These are phyloP conservation scores for Dicycla oo DNA, from an alignment of 2,888 invertebrate genomes.

Conservation along the genomic window DNA sequence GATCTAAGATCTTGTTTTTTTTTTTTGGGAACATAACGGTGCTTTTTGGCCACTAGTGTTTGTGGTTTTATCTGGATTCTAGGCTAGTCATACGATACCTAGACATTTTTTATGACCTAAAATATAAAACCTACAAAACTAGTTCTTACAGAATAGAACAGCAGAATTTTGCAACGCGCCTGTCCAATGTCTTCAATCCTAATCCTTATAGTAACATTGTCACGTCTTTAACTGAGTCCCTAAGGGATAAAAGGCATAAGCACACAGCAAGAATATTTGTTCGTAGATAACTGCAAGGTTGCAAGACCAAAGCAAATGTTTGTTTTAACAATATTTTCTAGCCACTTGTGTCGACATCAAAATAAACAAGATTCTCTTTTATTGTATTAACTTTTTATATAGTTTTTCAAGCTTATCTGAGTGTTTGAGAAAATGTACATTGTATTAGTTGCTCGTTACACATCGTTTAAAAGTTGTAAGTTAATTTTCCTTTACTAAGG, in stretches of 20 bases:
- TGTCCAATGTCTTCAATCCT: neutral
- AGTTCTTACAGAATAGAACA: neutral
- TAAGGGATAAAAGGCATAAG: conserved; percentile 56
- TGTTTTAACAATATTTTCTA: conserved; percentile 87
- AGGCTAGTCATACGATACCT: conserved; percentile 39
- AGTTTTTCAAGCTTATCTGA: conserved; percentile 63
- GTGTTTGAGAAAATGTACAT: conserved; percentile 35
- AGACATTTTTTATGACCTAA: conserved; percentile 7
- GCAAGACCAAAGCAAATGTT: conserved; percentile 81
- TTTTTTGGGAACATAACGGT: conserved; percentile 41
- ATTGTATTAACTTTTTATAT: conserved; percentile 66
- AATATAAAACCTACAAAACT: conserved; percentile 15
- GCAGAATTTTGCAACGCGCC: neutral
- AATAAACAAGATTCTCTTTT: conserved; percentile 82
- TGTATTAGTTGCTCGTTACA: conserved; percentile 24
- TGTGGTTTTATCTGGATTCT: conserved; percentile 40
- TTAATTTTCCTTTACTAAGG: conserved; percentile 12
- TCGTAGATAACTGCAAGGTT: conserved; percentile 66
- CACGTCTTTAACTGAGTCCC: conserved; percentile 53
- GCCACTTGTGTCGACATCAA: conserved; percentile 88
- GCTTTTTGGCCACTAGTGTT: conserved; percentile 53
- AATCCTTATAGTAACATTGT: conserved; percentile 17
- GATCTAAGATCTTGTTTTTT: conserved; percentile 59
- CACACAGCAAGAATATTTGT: conserved; percentile 60
- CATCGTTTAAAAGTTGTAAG: conserved; percentile 1